Percentiles rank a stretch among this genome's conserved stretches.
Conservation (phyloP, 2,797 vertebrate genomes). For the Siniperca undulata region DNA sequence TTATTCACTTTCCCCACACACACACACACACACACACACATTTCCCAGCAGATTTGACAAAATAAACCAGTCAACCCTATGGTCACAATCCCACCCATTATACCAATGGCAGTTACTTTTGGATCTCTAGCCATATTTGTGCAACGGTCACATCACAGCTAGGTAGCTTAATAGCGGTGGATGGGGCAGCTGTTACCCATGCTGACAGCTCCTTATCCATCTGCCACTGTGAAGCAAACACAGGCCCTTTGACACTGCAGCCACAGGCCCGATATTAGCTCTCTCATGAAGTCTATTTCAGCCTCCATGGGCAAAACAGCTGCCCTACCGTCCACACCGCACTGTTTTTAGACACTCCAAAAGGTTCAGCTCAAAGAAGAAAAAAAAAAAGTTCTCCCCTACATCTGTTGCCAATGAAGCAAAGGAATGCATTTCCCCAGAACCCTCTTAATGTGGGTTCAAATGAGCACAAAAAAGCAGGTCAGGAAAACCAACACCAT, state of each 20-base stretch:
- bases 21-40: conserved; percentile 6
- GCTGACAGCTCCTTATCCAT: conserved; percentile 83
- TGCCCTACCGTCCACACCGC: conserved; percentile 73
- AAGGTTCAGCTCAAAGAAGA: conserved; percentile 75
- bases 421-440: conserved; percentile 82
- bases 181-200: conserved; percentile 74
- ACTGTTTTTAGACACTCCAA: conserved; percentile 82
- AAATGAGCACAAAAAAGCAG: conserved; percentile 64
- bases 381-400: conserved; percentile 72
- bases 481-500: conserved; percentile 44
- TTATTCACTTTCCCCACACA: conserved; percentile 1
- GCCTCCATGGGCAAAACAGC: conserved; percentile 82
- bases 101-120: conserved; percentile 40
- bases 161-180: conserved; percentile 65
- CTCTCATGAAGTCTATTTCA: conserved; percentile 83
- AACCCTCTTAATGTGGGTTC: conserved; percentile 71
- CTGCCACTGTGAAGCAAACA: conserved; percentile 69
- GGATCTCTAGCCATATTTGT: conserved; percentile 29
- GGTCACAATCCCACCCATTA: conserved; percentile 17
- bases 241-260: conserved; percentile 67
- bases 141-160: conserved; percentile 56
- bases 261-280: conserved; percentile 78
- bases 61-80: conserved; percentile 3
- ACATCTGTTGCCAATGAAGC: conserved; percentile 89
- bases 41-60: conserved; percentile 18